Percentiles rank a stretch among this genome's conserved stretches.
phyloP scores from a whole-genome alignment of 2,797 vertebrate genomes.

The Basileuterus tristriatus region DNA sequence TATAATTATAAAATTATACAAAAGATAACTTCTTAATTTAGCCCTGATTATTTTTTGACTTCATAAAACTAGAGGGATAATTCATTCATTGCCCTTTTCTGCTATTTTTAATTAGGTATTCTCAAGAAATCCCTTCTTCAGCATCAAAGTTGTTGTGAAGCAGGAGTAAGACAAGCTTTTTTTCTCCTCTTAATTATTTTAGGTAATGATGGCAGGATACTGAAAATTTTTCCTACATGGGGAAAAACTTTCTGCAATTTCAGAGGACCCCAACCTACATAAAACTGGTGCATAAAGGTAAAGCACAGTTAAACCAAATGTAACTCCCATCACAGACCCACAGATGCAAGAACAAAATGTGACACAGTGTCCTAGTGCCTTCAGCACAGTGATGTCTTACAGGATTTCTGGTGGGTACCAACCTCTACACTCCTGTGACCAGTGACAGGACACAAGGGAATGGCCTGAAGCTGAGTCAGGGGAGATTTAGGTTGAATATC shows the following conservation, averaged over 20 bases:
- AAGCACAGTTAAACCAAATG: not conserved
- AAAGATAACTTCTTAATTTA: constrained; percentile 35
- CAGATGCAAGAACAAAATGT: not conserved
- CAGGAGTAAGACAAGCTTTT: not conserved
- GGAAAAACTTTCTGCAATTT: not conserved
- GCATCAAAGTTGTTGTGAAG: constrained; percentile 1
- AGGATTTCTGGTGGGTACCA: not conserved
- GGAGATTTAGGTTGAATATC: not conserved
- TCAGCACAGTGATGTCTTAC: fast-evolving
- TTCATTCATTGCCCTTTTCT: constrained; percentile 64
- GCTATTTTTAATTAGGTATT: constrained; percentile 47
- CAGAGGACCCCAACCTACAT: not conserved
- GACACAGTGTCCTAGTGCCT: too few relatives aligned
- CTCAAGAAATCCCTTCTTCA: constrained; percentile 27
- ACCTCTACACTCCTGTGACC: too few relatives aligned
- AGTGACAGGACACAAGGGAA: not conserved
- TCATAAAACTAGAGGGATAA: constrained; percentile 38
- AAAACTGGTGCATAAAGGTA: not conserved
- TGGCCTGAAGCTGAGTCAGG: not conserved
- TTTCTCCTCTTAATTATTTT: not conserved
- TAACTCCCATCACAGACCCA: not conserved
- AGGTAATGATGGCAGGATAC: not conserved
- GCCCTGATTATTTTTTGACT: constrained; percentile 49
- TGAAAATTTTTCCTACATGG: not conserved
- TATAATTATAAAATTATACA: constrained; percentile 62